A percentile compares a stretch with the other conserved stretches of the same genome.
These are phyloP conservation scores for Ageneiosus marmoratus DNA, from an alignment of 2,113 vertebrate species.

Conservation along the genomic window DNA sequence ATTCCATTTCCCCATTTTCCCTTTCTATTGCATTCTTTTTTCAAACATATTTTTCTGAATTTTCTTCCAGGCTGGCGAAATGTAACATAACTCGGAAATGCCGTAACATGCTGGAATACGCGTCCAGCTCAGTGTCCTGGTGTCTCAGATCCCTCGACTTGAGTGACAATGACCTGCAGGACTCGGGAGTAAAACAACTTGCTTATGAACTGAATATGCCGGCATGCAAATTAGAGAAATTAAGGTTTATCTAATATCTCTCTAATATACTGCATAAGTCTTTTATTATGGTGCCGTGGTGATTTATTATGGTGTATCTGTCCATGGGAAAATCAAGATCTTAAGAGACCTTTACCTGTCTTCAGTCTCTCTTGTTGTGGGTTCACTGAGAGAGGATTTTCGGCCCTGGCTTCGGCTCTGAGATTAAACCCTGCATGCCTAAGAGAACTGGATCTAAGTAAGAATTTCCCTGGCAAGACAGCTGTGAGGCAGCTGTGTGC, in stretches of 20 bases:
- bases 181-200: conserved; percentile 28
- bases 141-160: conserved; percentile 37
- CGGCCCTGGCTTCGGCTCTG: conserved; percentile 25
- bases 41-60: neutral
- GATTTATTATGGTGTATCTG: neutral
- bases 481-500: conserved; percentile 16
- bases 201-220: conserved; percentile 11
- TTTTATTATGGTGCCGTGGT: neutral
- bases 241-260: conserved; percentile 20
- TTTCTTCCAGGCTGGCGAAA: conserved; percentile 22
- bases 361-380: conserved; percentile 29
- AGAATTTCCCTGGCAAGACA: conserved; percentile 18
- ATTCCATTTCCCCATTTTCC: neutral
- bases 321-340: neutral
- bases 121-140: neutral
- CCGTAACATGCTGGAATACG: conserved; percentile 11
- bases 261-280: neutral
- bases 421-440: conserved; percentile 21
- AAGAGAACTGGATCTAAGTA: conserved; percentile 40
- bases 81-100: conserved; percentile 37
- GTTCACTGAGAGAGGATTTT: conserved; percentile 33
- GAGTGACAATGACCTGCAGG: conserved; percentile 39
- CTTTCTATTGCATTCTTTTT: neutral
- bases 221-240: conserved; percentile 33
- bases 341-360: neutral